Base-by-base conservation (phyloP, 2,888 invertebrate species). In the Meliscaeva auricollis region DNA sequence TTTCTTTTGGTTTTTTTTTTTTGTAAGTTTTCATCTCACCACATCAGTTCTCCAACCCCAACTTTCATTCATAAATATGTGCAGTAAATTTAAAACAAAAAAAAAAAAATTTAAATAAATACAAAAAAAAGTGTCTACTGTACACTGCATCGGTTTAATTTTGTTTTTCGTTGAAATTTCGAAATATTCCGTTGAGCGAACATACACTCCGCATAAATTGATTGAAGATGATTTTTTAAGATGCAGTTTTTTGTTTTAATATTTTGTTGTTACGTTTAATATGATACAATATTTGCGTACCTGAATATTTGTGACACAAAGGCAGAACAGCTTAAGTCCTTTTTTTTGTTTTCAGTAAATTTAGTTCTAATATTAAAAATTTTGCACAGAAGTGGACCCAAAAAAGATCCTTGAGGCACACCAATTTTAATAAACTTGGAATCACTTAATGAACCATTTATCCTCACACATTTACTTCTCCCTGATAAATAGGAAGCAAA, bases 61-160 rank as follows among this genome's bases (percentile, higher is more conserved):
- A 81, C 69, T 77, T 75, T 85, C 76, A 81, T 81, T 85, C 81
- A 85, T 85, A 80, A 76, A 72, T 77, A 50, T 73, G 72, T 56
- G 62, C 81, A 81, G 68, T 81, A 80, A 80, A 76, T 80, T 79
- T 58, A 58, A 70, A 72, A 48, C 76, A 70, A 79, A 70, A 38
- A 48, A 70, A 79, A 70, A 26, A 48, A n/a, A n/a, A n/a, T n/a
- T 70, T 26, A 80, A 38, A 62, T 62, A 22, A 75, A 48, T 9
- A 78, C 54, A 54, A 69, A 68, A 58, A 77, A 60, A 70, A 41
- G 7, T 9, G 3, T 38, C 38, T 38, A 9, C 20, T 26, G 11
- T 66, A 32, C 56, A 82, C 26, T 11, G 64, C 11, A 54, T 48
- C 46, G 35, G 22, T 69, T 58, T 64, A 38, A 54, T n/a, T 60